phyloP scores from a whole-genome alignment of 2,113 vertebrate genomes.

The Burhinus bistriatus region DNA sequence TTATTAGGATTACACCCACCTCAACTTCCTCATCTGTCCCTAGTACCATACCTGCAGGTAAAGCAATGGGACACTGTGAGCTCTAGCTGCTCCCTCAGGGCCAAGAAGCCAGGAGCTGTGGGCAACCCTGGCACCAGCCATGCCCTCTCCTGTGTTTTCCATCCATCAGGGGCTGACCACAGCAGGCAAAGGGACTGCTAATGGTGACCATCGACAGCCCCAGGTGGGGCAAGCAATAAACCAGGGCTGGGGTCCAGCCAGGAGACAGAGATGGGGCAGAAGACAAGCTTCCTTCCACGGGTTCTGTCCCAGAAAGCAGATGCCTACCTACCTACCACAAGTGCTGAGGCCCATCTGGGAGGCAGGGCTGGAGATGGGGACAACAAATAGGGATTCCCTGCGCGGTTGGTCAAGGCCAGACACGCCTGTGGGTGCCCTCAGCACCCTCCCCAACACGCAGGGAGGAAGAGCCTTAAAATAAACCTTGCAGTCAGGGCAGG shows the following conservation, averaged over 20 bases:
- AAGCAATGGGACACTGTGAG: neutral
- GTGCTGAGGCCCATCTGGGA: neutral
- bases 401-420: neutral
- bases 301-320: neutral
- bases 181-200: neutral
- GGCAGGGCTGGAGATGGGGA: neutral
- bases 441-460: neutral
- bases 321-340: neutral
- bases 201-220: neutral
- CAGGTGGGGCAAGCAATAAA: neutral
- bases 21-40: neutral
- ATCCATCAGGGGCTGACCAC: fast-evolving
- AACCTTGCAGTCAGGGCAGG: neutral
- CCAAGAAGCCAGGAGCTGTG: neutral
- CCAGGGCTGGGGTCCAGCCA: neutral
- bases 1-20: neutral
- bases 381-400: neutral
- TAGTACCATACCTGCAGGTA: neutral
- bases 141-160: neutral
- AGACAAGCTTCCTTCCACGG: neutral
- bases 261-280: neutral
- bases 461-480: neutral
- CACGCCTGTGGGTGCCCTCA: neutral
- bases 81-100: neutral
- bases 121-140: neutral